These are phyloP conservation scores for Centropyge bicolor DNA, from an alignment of 2,797 vertebrate species.

Conservation along the genomic window DNA sequence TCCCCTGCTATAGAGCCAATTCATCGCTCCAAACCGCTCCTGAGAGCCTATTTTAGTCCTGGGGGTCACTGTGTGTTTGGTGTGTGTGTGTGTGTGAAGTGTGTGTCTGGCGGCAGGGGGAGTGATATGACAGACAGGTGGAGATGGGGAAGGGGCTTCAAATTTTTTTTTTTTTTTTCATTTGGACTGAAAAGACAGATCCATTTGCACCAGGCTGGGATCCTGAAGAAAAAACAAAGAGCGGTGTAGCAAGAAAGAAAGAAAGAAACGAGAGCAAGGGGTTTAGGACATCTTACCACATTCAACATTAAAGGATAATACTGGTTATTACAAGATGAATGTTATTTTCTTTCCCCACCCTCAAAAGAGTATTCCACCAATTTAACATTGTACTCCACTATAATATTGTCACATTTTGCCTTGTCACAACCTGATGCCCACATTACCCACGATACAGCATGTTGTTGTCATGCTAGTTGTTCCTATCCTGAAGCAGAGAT, in stretches of 20 bases:
- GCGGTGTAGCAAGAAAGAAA: constrained; percentile 73
- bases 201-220: constrained; percentile 65
- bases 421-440: background rate
- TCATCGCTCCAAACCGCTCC: constrained; percentile 89
- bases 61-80: constrained; percentile 85
- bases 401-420: background rate
- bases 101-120: constrained; percentile 42
- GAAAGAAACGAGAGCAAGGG: constrained; percentile 40
- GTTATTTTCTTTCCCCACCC: background rate
- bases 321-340: background rate
- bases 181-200: constrained; percentile 71
- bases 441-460: background rate
- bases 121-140: constrained; percentile 76
- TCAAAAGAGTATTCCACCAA: background rate
- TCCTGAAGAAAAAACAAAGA: constrained; percentile 45
- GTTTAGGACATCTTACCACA: background rate
- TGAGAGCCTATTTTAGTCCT: constrained; percentile 92
- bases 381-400: background rate
- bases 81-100: constrained; percentile 53
- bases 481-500: background rate
- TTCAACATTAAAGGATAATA: background rate
- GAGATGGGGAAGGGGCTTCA: constrained; percentile 61
- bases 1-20: constrained; percentile 86
- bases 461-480: no score
- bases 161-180: constrained; percentile 57